Conservation (phyloP, 2,113 vertebrate genomes). For the Phoxinus phoxinus region DNA sequence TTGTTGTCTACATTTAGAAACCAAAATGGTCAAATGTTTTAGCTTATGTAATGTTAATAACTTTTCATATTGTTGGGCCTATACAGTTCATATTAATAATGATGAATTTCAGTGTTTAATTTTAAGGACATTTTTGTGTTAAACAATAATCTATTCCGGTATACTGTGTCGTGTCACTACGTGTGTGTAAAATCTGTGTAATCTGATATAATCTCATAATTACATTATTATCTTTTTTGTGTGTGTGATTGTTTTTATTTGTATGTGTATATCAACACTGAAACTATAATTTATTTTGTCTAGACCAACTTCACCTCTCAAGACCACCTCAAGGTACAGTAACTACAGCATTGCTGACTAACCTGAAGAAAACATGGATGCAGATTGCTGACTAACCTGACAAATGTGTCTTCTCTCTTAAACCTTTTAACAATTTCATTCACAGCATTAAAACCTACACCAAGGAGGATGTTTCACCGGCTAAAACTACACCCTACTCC, state of each 20-base stretch:
- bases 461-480: slow-evolving; percentile 27
- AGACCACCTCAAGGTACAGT: slow-evolving; percentile 40
- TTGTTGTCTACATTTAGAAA: not conserved
- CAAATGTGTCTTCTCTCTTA: not conserved
- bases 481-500: slow-evolving; percentile 43
- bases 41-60: not conserved
- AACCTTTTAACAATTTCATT: not conserved
- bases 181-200: not conserved
- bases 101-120: too few species aligned
- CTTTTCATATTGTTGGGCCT: not conserved
- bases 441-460: slow-evolving; percentile 44
- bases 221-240: not conserved
- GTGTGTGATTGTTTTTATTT: not conserved
- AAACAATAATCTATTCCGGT: not conserved
- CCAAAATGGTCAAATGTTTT: too few species aligned
- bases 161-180: not conserved
- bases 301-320: slow-evolving; percentile 29
- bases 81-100: too few species aligned
- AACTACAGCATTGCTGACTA: not conserved
- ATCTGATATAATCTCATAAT: not conserved
- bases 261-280: not conserved
- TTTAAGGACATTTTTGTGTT: not conserved
- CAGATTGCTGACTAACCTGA: not conserved
- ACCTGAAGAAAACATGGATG: not conserved
- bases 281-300: not conserved